These are phyloP conservation scores for Drosophila meridiana DNA, from an alignment of 2,888 invertebrate species.

Conservation along the genomic window DNA sequence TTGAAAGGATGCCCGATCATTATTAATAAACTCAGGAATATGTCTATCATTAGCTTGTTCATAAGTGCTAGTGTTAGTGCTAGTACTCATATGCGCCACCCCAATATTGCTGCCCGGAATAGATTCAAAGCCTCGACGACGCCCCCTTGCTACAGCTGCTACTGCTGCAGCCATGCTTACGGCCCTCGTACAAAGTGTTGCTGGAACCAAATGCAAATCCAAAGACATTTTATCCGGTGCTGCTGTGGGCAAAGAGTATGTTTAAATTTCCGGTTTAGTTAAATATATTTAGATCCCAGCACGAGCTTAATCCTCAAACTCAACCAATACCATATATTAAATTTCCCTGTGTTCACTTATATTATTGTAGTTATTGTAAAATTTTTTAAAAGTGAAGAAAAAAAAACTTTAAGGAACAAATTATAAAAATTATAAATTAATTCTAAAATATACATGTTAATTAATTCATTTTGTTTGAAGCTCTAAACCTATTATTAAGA, in stretches of 20 bases:
- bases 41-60: slow-evolving; percentile 16
- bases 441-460: not conserved
- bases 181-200: slow-evolving; percentile 22
- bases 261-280: slow-evolving; percentile 1
- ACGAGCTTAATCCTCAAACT: slow-evolving; percentile 8
- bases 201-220: not conserved
- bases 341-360: not conserved
- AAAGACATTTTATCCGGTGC: not conserved
- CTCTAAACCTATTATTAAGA: not conserved
- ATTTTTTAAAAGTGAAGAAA: not conserved
- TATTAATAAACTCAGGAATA: slow-evolving; percentile 35
- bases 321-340: not conserved
- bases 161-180: slow-evolving; percentile 62
- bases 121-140: slow-evolving; percentile 49
- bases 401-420: not conserved
- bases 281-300: slow-evolving; percentile 12
- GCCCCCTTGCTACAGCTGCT: slow-evolving; percentile 53
- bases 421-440: not conserved
- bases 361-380: not conserved
- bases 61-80: slow-evolving; percentile 40
- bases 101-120: slow-evolving; percentile 5
- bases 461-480: not conserved
- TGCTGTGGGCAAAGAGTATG: slow-evolving; percentile 16
- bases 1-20: slow-evolving; percentile 34
- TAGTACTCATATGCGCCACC: slow-evolving; percentile 13